Conservation (phyloP, 2,888 invertebrate genomes). For the Synergus japonicus region DNA sequence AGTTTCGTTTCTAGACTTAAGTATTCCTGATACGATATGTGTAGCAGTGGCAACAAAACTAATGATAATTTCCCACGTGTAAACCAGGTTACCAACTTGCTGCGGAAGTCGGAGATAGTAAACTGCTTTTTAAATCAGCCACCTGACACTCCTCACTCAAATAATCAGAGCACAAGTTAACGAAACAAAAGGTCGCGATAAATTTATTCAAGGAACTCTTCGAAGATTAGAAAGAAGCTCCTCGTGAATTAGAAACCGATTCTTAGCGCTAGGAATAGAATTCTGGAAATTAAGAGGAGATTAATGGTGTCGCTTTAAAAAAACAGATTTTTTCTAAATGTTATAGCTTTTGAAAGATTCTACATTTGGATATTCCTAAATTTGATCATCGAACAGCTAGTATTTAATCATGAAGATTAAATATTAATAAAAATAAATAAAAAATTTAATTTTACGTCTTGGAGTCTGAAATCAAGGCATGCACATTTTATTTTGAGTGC, state of each 20-base stretch:
- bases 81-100: conserved; percentile 29
- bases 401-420: too few species aligned
- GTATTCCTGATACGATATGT: conserved; percentile 20
- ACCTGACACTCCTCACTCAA: neutral
- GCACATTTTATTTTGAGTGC: conserved; percentile 6
- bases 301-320: neutral
- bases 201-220: neutral
- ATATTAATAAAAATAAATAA: too few species aligned
- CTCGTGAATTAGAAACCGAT: neutral
- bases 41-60: neutral
- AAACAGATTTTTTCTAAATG: neutral
- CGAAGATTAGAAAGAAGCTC: neutral
- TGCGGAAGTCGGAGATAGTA: conserved; percentile 17
- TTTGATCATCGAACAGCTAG: too few species aligned
- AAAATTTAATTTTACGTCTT: neutral
- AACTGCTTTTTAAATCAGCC: conserved; percentile 10
- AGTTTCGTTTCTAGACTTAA: conserved; percentile 12
- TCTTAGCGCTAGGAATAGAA: neutral
- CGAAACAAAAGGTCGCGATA: conserved; percentile 16
- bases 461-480: neutral
- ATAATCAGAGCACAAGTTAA: conserved; percentile 4
- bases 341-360: neutral
- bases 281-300: neutral
- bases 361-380: too few species aligned
- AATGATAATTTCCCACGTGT: conserved; percentile 22